Evolutionary conservation across 2,113 vertebrate genomes (phyloP), one percentile per base, ranked within the genome.

Genomic region (Puffinus mauretanicus): DNA sequence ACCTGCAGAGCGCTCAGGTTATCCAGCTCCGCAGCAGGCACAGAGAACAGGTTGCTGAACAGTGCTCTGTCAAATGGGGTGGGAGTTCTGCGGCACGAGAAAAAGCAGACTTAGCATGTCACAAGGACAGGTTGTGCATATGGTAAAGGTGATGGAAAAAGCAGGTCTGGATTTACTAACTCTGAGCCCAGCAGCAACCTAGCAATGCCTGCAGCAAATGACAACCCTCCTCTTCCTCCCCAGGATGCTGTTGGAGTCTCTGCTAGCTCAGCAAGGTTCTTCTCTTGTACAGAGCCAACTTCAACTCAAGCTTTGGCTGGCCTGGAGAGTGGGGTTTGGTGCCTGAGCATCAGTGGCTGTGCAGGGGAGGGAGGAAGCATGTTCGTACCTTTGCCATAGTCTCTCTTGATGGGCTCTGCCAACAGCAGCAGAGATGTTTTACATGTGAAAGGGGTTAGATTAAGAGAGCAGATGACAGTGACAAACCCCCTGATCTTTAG

Each of bases 41-140:
- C 21, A 1, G 98, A 96, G 90, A 97, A 96, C 66, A 86, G 94
- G 47, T 98, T 98, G 17, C 98, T 98, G 25, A 97, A 16, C 73
- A 97, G 76, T 0, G 94, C 34, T 58, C 97, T 98, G 69, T 99
- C 98, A 57, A 99, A 99, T 0, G 99, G 99, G 88, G 97, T 93
- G 0, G 99, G 98, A 44, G 98, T 98, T 98, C 99, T 99, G 92
- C 3, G 0, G 71, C 17, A 73, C 3, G 17, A 66, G 72, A 60
- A 32, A 27, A 22, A 25, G 20, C 20, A 42, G 26, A 15, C 1
- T 42, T 20, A 47, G 86, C 58, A 3, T 2, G 1, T 29, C 55
- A 8, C 1, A 1, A 30, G 47, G 46, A 38, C 54, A 34, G 12
- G 10, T 5, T 19, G 21, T 11, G n/a, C 27, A 0, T 7, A 12